Base-by-base conservation (phyloP, 2,888 invertebrate genomes). In the Pyrgus malvae region DNA sequence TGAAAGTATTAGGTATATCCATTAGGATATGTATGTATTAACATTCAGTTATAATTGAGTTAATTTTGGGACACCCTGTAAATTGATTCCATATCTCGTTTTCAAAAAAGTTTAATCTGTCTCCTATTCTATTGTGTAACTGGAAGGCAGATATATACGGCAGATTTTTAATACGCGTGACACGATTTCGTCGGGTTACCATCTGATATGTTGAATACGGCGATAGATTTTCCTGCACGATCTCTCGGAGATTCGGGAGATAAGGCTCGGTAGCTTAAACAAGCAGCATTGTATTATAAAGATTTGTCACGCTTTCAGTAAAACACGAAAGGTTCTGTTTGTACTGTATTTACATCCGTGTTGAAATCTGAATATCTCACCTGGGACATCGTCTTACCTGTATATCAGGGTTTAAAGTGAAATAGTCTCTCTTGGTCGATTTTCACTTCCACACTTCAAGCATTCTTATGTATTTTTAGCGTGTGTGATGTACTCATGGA, bases 211-310 rank as follows among this genome's bases (percentile, higher is more conserved):
- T 60, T 53, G 37, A 46, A 40, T 54, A 46, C 53, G 51, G 50
- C 62, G 57, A 62, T 65, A 66, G 73, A 80, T 82, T 81, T 83
- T 76, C 79, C 72, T 76, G 75, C 77, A 77, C 74, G 76, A 80
- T 78, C 71, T 78, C 64, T 65, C 64, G 69, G 74, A 80, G 54
- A 54, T 54, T 82, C 62, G 53, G 61, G 57, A 71, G 81, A 83
- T 83, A 78, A 74, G 59, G 61, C 62, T 38, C 42, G 14, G 49
- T 45, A 46, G 49, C 45, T 41, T 38, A 41, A 29, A 54, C 49
- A 54, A 54, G 40, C 42, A 45, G 16, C 53, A 27, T 53, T 48
- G 48, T 53, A 48, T 46, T 48, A 41, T 55, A 45, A 50, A 48
- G 59, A 55, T 45, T 54, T 49, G 55, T 56, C 56, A 55, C 55